phyloP scores from a whole-genome alignment of 2,113 vertebrate species.

The Caranx melampygus region DNA sequence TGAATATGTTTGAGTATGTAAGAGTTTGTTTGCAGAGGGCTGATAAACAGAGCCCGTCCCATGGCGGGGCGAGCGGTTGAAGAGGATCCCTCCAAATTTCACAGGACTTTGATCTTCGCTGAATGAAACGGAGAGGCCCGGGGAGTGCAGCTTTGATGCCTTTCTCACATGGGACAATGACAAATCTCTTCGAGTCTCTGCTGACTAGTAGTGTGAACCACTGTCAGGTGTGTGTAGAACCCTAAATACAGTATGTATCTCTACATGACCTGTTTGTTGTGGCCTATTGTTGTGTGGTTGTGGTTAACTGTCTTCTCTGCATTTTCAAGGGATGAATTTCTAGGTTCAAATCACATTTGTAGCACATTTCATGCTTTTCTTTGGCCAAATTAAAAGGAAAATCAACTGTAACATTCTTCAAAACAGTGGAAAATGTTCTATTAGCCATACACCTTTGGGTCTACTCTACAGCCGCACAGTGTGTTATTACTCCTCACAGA shows the following conservation, averaged over 20 bases:
- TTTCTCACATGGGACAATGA: slow-evolving; percentile 53
- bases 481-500: background rate
- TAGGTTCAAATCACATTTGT: slow-evolving; percentile 10
- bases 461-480: background rate
- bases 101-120: slow-evolving; percentile 72
- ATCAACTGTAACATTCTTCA: background rate
- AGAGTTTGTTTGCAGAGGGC: slow-evolving; percentile 68
- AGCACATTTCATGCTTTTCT: background rate
- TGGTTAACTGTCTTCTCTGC: background rate
- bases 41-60: slow-evolving; percentile 61
- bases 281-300: background rate
- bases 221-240: slow-evolving; percentile 43
- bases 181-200: slow-evolving; percentile 65
- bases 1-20: no score
- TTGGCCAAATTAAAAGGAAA: background rate
- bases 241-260: no score
- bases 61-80: slow-evolving; percentile 28
- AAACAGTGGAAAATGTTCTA: background rate
- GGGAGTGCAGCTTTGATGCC: slow-evolving; percentile 70
- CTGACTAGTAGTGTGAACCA: slow-evolving; percentile 28
- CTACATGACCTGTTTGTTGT: background rate
- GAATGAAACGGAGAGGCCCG: slow-evolving; percentile 47
- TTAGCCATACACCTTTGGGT: background rate
- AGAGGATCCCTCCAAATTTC: slow-evolving; percentile 62
- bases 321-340: background rate